phyloP scores from a whole-genome alignment of 2,888 invertebrate genomes.

The Ecdyonurus torrentis region DNA sequence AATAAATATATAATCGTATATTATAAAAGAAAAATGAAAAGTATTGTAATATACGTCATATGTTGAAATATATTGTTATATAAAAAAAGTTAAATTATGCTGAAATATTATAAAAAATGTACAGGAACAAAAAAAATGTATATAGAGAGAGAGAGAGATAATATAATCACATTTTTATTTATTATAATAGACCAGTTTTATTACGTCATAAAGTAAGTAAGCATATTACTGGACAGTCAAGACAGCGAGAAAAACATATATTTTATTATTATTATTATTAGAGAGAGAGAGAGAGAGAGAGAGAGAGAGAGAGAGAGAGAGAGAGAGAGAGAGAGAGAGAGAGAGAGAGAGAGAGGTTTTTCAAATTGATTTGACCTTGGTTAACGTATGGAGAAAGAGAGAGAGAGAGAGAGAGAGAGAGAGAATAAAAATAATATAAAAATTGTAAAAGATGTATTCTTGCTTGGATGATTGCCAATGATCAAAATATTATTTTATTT shows the following conservation, averaged over 20 bases:
- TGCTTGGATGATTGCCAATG: not conserved
- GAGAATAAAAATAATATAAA: not conserved
- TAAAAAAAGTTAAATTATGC: no score
- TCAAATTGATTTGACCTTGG: not conserved
- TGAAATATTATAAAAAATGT: no score
- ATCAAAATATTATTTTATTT: not conserved
- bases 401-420: not conserved
- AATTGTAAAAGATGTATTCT: not conserved
- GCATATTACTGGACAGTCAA: no score
- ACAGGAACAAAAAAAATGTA: not conserved
- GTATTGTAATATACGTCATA: no score
- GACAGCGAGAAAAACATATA: no score
- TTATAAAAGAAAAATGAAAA: no score
- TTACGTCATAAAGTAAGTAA: no score
- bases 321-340: not conserved
- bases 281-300: not conserved
- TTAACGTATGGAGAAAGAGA: not conserved
- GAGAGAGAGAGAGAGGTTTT: not conserved
- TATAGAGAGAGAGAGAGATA: conserved; percentile 2
- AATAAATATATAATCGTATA: no score
- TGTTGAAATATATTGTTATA: no score
- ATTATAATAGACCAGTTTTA: no score
- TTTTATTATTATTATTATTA: no score
- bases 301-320: not conserved
- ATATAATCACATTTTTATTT: no score